Base-by-base conservation (phyloP, 2,888 invertebrate species). In the Sipha maydis region DNA sequence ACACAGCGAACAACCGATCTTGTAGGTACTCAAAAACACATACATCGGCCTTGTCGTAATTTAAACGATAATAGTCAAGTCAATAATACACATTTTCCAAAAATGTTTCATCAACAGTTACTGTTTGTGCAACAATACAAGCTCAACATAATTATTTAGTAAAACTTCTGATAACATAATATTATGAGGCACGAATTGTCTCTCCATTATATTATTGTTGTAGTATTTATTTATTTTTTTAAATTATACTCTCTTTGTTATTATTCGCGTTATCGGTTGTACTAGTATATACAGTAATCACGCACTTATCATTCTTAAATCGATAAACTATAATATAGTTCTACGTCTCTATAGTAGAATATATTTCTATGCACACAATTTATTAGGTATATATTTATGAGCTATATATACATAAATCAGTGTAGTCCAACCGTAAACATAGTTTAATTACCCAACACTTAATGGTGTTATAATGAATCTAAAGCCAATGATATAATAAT, bases 31-130 rank as follows among this genome's bases (percentile, higher is more conserved):
- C 56, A 61, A 84, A 84, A 84, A 84, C 56, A 54, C 9, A 73
- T n/a, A 28, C 25, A 73, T 83, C 28, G 83, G 38, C 83, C 83
- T 84, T 75, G 83, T 75, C 61, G 75, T 76, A 61, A 84, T 84
- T 84, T 84, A 84, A 84, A 61, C 83, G 75, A 84, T 84, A 84
- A 84, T 75, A 34, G 31, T 83, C 34, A 48, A 83, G 34, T 34
- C 34, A 79, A 25, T 56, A 56, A 28, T 38, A 76, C 28, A 48
- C 69, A 28, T 83, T 56, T 73, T 83, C 56, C n/a, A 73, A 54
- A 73, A 83, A 56, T 14, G 34, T 83, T 34, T 73, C 19, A 25
- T 54, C 54, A 34, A 83, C 34, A 56, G n/a, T 34, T 83, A 83
- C 34, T 73, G n/a, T 34, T 83, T 83, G 54, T 83, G 69, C 54